Conservation (phyloP, 2,797 vertebrate species). For the Mus minutoides region DNA sequence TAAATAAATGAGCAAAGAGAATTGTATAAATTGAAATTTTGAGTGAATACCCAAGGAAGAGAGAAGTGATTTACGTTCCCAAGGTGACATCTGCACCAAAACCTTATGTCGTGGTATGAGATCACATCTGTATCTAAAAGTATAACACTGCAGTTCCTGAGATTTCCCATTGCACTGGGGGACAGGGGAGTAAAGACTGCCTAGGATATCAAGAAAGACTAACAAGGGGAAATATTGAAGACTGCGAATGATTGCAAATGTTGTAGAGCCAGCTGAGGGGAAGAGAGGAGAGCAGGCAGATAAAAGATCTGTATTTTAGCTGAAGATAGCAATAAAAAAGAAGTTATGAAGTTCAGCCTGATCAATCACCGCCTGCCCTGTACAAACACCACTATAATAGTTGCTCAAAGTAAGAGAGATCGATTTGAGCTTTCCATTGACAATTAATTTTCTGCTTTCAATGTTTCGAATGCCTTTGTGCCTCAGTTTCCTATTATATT, state of each 20-base stretch:
- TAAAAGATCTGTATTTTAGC: constrained; percentile 18
- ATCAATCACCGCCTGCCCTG: neutral
- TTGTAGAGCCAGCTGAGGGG: neutral
- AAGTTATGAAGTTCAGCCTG: neutral
- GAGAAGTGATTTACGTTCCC: neutral
- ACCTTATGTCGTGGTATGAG: neutral
- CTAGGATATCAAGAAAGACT: neutral
- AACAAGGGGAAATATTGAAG: neutral
- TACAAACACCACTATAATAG: neutral
- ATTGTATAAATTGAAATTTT: neutral
- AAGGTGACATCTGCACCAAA: neutral
- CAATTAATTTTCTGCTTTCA: neutral
- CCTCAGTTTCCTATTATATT: constrained; percentile 14
- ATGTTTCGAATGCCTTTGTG: neutral
- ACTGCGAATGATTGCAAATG: neutral
- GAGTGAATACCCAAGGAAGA: neutral
- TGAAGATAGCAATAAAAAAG: constrained; percentile 35
- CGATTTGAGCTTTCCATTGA: neutral
- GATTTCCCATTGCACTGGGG: neutral
- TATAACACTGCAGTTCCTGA: neutral
- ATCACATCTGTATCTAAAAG: neutral
- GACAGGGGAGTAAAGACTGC: neutral
- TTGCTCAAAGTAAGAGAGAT: neutral
- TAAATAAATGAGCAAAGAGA: neutral
- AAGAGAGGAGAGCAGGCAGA: neutral